Percentiles rank a stretch among this genome's conserved stretches.
Conservation (phyloP, 2,113 vertebrate genomes). For the Cervus canadensis region DNA sequence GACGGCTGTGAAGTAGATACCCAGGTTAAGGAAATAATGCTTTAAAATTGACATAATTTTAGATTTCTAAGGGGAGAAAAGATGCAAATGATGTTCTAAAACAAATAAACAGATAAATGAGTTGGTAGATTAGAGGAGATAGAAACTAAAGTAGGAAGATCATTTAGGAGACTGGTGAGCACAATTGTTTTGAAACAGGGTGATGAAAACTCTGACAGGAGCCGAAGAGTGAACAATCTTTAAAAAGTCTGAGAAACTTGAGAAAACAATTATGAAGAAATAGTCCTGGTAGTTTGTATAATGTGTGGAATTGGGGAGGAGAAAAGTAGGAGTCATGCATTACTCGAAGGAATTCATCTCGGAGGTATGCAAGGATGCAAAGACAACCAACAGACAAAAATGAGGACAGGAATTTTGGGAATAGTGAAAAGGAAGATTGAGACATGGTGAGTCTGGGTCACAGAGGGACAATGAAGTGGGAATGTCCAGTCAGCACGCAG, state of each 20-base stretch:
- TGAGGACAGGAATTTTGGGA: background rate
- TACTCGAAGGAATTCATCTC: background rate
- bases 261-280: slow-evolving; percentile 17
- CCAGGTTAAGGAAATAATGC: background rate
- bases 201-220: background rate
- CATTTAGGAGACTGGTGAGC: background rate
- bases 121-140: background rate
- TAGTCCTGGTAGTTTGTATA: background rate
- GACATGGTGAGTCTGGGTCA: background rate
- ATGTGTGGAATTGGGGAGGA: background rate
- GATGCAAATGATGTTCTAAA: background rate
- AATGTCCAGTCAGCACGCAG: background rate
- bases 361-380: background rate
- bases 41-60: background rate
- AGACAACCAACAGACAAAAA: background rate
- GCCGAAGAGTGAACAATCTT: background rate
- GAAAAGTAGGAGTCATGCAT: background rate
- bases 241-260: background rate
- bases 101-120: background rate
- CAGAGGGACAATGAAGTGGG: background rate
- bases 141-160: background rate
- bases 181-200: background rate
- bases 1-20: background rate
- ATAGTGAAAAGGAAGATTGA: background rate
- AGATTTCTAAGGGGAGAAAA: slow-evolving; percentile 6